A percentile compares a stretch with the other conserved stretches of the same genome.
Conservation (phyloP, 2,113 vertebrate species). For the Xenotilapia flavipinnis region DNA sequence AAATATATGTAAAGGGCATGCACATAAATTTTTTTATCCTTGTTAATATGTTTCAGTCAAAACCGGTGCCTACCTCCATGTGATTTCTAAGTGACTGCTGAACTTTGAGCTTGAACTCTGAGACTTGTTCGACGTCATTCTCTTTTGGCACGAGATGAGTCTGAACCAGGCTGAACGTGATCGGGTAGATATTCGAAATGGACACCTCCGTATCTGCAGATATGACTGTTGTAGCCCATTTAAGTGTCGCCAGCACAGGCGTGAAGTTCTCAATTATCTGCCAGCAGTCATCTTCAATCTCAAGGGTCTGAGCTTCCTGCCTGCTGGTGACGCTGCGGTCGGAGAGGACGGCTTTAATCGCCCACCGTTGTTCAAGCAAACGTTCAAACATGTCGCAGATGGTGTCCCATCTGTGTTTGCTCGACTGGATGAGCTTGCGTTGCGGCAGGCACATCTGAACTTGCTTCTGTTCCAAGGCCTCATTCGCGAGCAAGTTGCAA, state of each 20-base stretch:
- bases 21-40: not conserved
- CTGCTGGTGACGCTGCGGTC: conserved; percentile 42
- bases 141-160: conserved; percentile 48
- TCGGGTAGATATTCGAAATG: conserved; percentile 61
- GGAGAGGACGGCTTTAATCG: conserved; percentile 49
- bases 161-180: conserved; percentile 59
- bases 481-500: not conserved
- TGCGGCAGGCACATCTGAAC: conserved; percentile 51
- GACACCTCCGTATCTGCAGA: conserved; percentile 51
- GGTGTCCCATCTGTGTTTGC: conserved; percentile 47
- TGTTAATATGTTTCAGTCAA: not conserved
- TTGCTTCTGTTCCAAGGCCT: conserved; percentile 48
- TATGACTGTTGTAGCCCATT: conserved; percentile 55
- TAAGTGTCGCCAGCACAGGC: conserved; percentile 50
- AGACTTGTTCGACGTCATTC: conserved; percentile 47
- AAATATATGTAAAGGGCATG: not conserved
- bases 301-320: conserved; percentile 43
- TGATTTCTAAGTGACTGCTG: conserved; percentile 39
- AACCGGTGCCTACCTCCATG: conserved; percentile 40
- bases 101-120: conserved; percentile 50
- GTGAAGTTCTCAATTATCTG: conserved; percentile 56
- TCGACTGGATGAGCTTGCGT: conserved; percentile 36
- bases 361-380: conserved; percentile 58
- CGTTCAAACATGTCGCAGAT: conserved; percentile 54
- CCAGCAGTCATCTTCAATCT: conserved; percentile 57